Evolutionary conservation across 2,888 invertebrate species (phyloP).

Genomic region (Griposia aprilina): DNA sequence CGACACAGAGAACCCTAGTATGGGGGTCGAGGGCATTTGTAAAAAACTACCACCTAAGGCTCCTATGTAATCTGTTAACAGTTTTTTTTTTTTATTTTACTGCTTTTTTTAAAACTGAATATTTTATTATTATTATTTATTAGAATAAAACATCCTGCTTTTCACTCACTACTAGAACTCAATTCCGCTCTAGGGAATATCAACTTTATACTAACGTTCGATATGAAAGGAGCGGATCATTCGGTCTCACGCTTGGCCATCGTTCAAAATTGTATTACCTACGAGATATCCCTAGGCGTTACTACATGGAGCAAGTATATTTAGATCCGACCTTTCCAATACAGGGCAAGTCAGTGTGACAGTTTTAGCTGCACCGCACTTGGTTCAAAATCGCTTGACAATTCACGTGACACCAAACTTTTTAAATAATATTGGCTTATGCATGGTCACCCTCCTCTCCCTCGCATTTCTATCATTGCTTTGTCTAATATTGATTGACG

Average conservation of each 20-base stretch:
- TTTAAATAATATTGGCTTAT: neutral
- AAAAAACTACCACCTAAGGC: no score
- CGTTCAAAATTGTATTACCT: constrained; percentile 31
- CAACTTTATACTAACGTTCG: constrained; percentile 15
- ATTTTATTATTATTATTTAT: no score
- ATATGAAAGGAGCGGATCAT: constrained; percentile 14
- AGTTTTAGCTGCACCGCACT: neutral
- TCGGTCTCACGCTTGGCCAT: constrained; percentile 25
- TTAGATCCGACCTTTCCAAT: neutral
- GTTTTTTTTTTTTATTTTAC: no score
- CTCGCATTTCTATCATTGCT: neutral
- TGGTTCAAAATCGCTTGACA: neutral
- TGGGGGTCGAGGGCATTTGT: no score
- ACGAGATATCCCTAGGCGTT: constrained; percentile 7
- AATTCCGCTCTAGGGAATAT: constrained; percentile 17
- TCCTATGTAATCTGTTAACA: no score
- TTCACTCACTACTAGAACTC: constrained; percentile 1
- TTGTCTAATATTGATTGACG: neutral
- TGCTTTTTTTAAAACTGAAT: no score
- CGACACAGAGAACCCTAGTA: no score
- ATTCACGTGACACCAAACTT: neutral
- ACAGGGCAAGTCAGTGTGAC: neutral
- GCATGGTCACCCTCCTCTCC: no score
- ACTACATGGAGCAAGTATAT: neutral
- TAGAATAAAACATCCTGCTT: neutral